These are phyloP conservation scores for Pachyramphus minor DNA, from an alignment of 2,113 vertebrate species.

Conservation along the genomic window DNA sequence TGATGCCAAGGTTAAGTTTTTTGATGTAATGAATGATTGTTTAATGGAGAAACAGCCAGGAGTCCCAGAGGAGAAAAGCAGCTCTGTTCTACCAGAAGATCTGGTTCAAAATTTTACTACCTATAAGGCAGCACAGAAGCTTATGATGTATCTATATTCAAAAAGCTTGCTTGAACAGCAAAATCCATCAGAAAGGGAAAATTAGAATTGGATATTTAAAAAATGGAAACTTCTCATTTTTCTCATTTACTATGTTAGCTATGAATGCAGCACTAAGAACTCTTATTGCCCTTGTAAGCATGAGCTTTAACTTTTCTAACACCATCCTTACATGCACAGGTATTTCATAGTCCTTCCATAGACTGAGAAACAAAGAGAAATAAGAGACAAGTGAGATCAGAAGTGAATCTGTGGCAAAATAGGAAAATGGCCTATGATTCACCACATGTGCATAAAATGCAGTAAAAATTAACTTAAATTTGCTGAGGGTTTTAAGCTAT, in stretches of 20 bases:
- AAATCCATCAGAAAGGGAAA: background rate
- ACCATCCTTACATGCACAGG: background rate
- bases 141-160: background rate
- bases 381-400: background rate
- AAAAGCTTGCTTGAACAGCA: background rate
- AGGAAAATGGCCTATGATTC: background rate
- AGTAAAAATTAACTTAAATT: background rate
- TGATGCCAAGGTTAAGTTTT: slow-evolving; percentile 39
- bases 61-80: background rate
- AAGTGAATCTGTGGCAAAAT: background rate
- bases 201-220: background rate
- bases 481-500: background rate
- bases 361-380: background rate
- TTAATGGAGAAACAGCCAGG: background rate
- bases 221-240: background rate
- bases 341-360: background rate
- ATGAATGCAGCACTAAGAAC: background rate
- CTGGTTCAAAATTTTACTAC: background rate
- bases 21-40: background rate
- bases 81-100: background rate
- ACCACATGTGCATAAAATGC: background rate
- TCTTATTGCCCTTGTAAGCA: background rate
- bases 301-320: background rate
- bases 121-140: background rate
- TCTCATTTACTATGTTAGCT: background rate